Conservation (phyloP, 2,113 vertebrate species). For the Neolamprologus longior region DNA sequence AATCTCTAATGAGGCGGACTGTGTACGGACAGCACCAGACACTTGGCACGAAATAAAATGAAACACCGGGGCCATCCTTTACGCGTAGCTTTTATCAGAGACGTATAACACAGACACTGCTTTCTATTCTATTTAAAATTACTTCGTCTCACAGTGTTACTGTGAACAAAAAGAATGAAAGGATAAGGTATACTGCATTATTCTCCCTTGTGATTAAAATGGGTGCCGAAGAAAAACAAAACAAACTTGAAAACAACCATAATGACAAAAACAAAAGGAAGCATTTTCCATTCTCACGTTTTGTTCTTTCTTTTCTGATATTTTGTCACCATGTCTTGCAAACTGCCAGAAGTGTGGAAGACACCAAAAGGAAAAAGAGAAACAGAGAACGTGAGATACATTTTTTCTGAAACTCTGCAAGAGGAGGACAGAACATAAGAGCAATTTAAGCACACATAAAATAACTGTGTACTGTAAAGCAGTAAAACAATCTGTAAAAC, state of each 20-base stretch:
- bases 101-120: constrained; percentile 1
- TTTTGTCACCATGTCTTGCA: constrained; percentile 99
- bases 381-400: constrained; percentile 3
- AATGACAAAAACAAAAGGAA: constrained; percentile 16
- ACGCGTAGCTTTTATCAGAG: constrained; percentile 11
- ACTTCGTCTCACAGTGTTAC: not conserved
- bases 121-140: constrained; percentile 19
- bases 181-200: constrained; percentile 48
- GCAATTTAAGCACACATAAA: not conserved
- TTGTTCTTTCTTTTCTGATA: constrained; percentile 99
- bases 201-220: constrained; percentile 24
- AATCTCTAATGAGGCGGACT: not conserved
- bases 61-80: not conserved
- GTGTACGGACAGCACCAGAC: not conserved
- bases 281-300: constrained; percentile 82
- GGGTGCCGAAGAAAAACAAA: not conserved
- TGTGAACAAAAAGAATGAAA: not conserved
- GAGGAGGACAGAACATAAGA: constrained; percentile 2
- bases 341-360: constrained; percentile 72
- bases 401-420: not conserved
- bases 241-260: not conserved
- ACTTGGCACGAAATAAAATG: constrained; percentile 14
- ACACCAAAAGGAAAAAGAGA: not conserved
- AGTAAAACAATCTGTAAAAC: not conserved
- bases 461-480: not conserved